Evolutionary conservation across 53 echinoderm and acorn worm genomes (phyloP).

Genomic region (Holothuria leucospilota): DNA sequence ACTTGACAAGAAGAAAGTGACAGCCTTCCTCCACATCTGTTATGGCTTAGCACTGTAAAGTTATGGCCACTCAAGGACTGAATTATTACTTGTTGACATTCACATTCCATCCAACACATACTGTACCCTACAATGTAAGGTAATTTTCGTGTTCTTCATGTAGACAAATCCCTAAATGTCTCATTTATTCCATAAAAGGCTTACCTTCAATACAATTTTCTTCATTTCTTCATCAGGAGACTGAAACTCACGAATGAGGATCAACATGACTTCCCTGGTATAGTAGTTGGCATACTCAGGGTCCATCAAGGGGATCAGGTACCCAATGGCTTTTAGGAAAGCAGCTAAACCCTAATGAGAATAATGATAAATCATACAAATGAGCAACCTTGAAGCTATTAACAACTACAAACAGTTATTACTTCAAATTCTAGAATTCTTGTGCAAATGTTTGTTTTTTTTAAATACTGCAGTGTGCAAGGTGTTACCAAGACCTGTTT

Average conservation of each 20-base stretch:
- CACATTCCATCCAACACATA: too few relatives aligned
- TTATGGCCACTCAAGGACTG: too few relatives aligned
- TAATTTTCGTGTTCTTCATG: too few relatives aligned
- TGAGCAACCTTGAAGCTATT: neutral
- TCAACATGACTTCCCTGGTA: slow-evolving; percentile 99
- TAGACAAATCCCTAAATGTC: neutral
- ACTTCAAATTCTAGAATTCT: neutral
- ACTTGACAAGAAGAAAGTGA: too few relatives aligned
- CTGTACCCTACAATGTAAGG: too few relatives aligned
- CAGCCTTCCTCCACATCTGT: too few relatives aligned
- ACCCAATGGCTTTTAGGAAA: slow-evolving; percentile 99
- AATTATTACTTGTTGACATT: too few relatives aligned
- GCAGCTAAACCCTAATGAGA: slow-evolving; percentile 90
- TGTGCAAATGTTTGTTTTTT: too few relatives aligned
- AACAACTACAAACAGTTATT: neutral
- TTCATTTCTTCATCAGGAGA: slow-evolving; percentile 99
- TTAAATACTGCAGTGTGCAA: too few relatives aligned
- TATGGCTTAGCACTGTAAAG: too few relatives aligned
- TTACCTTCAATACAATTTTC: slow-evolving; percentile 99
- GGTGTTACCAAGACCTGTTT: too few relatives aligned
- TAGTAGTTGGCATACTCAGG: slow-evolving; percentile 99
- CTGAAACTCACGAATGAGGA: slow-evolving; percentile 99
- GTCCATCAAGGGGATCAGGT: slow-evolving; percentile 98
- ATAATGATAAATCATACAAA: neutral
- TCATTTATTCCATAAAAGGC: neutral